phyloP scores from a whole-genome alignment of 2,888 invertebrate species.

The Hydrotaea cyrtoneurina region DNA sequence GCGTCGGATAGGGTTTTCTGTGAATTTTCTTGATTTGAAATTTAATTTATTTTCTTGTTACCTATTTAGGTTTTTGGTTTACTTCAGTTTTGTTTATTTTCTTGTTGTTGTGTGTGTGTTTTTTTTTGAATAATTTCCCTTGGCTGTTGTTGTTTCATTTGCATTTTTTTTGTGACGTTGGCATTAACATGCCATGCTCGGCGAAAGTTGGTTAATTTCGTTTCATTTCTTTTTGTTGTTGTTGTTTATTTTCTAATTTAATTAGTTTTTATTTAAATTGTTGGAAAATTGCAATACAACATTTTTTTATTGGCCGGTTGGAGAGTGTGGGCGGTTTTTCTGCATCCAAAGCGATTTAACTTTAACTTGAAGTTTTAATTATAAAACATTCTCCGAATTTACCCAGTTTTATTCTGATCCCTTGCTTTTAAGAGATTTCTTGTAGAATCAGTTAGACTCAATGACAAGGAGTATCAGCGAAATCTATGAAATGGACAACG shows the following conservation, averaged over 20 bases:
- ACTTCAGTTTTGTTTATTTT: neutral
- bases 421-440: no score
- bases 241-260: constrained; percentile 40
- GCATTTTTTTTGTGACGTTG: neutral
- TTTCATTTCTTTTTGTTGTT: neutral
- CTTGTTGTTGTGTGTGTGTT: constrained; percentile 5
- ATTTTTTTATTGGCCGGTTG: neutral
- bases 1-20: constrained; percentile 1
- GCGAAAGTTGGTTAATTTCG: constrained; percentile 29
- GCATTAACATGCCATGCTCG: neutral
- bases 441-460: no score
- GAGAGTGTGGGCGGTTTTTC: neutral
- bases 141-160: constrained; percentile 27
- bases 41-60: constrained; percentile 63
- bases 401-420: no score
- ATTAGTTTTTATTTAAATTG: constrained; percentile 44
- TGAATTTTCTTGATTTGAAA: constrained; percentile 33
- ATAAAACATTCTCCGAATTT: no score
- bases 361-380: no score
- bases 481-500: no score
- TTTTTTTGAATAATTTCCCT: constrained; percentile 35
- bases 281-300: neutral
- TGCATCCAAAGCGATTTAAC: no score
- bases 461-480: no score
- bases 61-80: constrained; percentile 51